Percentiles rank a stretch among this genome's conserved stretches.
phyloP scores from a whole-genome alignment of 2,113 vertebrate species.

The Xenus cinereus region DNA sequence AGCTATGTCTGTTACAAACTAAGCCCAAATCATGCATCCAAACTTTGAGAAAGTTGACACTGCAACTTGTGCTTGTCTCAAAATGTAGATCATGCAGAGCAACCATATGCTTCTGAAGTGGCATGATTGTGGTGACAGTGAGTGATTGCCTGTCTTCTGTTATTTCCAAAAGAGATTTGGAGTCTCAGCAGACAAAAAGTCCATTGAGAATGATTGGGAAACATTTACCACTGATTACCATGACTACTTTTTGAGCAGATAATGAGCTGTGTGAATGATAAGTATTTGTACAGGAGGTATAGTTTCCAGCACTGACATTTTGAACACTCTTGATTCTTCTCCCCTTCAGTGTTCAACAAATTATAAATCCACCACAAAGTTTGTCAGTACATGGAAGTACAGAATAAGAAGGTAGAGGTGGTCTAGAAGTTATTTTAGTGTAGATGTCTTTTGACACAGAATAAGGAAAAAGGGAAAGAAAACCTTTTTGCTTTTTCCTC shows the following conservation, averaged over 20 bases:
- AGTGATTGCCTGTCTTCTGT: background rate
- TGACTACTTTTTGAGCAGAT: background rate
- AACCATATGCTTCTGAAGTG: background rate
- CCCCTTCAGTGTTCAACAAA: background rate
- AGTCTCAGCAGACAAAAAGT: background rate
- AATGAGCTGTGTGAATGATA: background rate
- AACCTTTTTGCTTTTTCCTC: background rate
- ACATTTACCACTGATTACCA: slow-evolving; percentile 10
- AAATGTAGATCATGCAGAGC: background rate
- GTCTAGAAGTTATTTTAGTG: background rate
- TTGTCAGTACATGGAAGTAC: background rate
- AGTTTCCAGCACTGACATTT: background rate
- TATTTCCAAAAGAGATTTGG: background rate
- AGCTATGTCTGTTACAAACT: background rate
- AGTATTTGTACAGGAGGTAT: background rate
- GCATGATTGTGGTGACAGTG: background rate
- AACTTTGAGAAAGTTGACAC: background rate
- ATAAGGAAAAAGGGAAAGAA: background rate
- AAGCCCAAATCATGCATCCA: background rate
- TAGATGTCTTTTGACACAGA: background rate
- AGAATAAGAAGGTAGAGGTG: background rate
- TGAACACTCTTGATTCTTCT: background rate
- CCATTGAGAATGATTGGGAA: slow-evolving; percentile 3
- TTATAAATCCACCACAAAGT: background rate
- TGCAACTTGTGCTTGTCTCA: background rate